Evolutionary conservation across 92 coral and sea anemone species (phyloP), one percentile per base, ranked within the genome.

Genomic region (Hydrozoanthus gracilis): DNA sequence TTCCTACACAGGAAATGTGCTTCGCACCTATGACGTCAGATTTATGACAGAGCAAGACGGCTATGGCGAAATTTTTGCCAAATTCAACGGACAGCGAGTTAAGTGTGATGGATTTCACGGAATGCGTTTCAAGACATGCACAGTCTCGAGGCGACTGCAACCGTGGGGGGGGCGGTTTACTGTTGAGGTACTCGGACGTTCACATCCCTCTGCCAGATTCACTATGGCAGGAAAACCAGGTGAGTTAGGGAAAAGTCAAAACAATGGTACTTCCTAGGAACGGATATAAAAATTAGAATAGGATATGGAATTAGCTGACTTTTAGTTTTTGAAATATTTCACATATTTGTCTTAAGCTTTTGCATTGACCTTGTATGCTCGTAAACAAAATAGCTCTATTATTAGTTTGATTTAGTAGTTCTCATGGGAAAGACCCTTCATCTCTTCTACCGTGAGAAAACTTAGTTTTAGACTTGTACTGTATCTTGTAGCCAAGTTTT

Each of bases 1-100:
- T 4, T 74, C 88, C n/a, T 88, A 52, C 80, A 50, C 50, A 3
- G 93, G 93, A 13, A 11, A 10, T 7, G 91, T 91, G 64, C 67
- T 78, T 84, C 88, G 91, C 20, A 77, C 77, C 18, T 78, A 45
- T 73, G 89, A 91, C 83, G 87, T 91, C 83, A 84, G 71, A 8
- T 91, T 91, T 73, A 6, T 35, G 77, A 91, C 91, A 44, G 91
- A 88, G 64, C 93, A 91, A 84, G 71, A 91, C 44, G 93, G 93
- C 51, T 72, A 64, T 4, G 93, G 93, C 3, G 8, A 15, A 2
- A 71, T 91, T 35, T 17, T 73, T 51, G 93, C 93, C 18, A 79
- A 78, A 84, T 91, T 88, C 20, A 91, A 91, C 39, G 89, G 91
- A 20, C 79, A 82, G 44, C 58, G 80, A 18, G 71, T 91, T 8